A percentile compares a stretch with the other conserved stretches of the same genome.
phyloP scores from a whole-genome alignment of 2,888 invertebrate species.

The Catocala fraxini region DNA sequence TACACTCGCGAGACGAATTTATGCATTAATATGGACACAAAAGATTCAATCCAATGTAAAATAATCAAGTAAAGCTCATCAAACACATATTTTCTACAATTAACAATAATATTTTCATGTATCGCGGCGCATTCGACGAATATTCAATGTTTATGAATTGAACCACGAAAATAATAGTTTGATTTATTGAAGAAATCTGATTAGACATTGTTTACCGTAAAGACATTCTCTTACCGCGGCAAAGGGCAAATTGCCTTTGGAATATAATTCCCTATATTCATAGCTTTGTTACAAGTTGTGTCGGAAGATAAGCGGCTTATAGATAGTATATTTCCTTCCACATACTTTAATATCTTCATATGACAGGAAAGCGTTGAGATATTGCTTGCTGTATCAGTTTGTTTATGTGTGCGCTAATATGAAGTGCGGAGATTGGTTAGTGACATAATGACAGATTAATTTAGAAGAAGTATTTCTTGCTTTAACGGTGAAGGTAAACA shows the following conservation, averaged over 20 bases:
- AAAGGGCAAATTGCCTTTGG: slow-evolving; percentile 20
- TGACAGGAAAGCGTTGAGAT: slow-evolving; percentile 11
- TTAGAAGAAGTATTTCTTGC: neutral
- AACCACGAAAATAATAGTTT: slow-evolving; percentile 7
- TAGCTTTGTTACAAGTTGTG: slow-evolving; percentile 33
- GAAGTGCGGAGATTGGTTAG: neutral
- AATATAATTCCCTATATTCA: slow-evolving; percentile 20
- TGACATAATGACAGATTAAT: neutral
- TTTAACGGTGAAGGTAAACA: too few species aligned
- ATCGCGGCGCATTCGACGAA: too few species aligned
- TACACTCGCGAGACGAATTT: too few species aligned
- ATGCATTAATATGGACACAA: too few species aligned
- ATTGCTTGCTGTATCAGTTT: slow-evolving; percentile 10
- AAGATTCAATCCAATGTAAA: too few species aligned
- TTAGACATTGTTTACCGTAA: slow-evolving; percentile 14
- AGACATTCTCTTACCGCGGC: slow-evolving; percentile 6
- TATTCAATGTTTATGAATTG: too few species aligned
- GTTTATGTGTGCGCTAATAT: slow-evolving; percentile 2
- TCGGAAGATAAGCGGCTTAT: slow-evolving; percentile 40
- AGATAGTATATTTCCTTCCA: slow-evolving; percentile 25
- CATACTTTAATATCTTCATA: slow-evolving; percentile 19
- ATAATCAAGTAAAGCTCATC: too few species aligned
- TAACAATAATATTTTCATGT: too few species aligned
- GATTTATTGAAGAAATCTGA: slow-evolving; percentile 13
- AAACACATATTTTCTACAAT: too few species aligned